Conservation (phyloP, 2,888 invertebrate species). For the Diarsia mendica region DNA sequence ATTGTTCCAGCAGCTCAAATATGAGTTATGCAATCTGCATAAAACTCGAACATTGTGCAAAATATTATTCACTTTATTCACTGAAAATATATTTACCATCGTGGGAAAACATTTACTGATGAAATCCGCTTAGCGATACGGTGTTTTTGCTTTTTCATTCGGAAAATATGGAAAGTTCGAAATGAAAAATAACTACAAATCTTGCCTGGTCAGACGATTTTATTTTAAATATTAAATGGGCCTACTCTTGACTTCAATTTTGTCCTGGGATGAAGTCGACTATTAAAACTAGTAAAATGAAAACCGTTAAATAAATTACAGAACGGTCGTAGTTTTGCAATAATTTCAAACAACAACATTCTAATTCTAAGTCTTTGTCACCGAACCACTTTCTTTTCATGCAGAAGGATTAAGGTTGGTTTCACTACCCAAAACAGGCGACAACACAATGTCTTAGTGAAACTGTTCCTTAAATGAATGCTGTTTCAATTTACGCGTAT, state of each 20-base stretch:
- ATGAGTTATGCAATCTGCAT: constrained; percentile 15
- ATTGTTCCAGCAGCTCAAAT: constrained; percentile 21
- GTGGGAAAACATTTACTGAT: not conserved
- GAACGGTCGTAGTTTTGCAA: not conserved
- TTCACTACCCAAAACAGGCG: constrained; percentile 51
- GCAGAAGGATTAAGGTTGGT: constrained; percentile 58
- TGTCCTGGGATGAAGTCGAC: not conserved
- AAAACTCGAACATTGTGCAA: not conserved
- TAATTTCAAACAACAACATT: not conserved
- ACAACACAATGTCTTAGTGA: constrained; percentile 46
- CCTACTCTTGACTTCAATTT: too few species aligned
- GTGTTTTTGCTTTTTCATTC: not conserved
- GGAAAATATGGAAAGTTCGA: not conserved
- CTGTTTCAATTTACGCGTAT: constrained; percentile 28
- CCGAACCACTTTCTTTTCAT: constrained; percentile 53
- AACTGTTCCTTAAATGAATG: constrained; percentile 46
- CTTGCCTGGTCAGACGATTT: not conserved
- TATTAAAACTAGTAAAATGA: not conserved
- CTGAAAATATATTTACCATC: constrained; percentile 5
- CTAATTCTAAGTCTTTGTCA: constrained; percentile 10
- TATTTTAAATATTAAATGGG: too few species aligned
- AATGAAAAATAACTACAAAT: not conserved
- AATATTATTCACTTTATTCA: not conserved
- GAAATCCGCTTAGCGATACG: not conserved
- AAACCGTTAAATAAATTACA: not conserved